Evolutionary conservation across 1,140 invertebrate genomes (phyloP).

Genomic region (Rhyacophila brunnea): DNA sequence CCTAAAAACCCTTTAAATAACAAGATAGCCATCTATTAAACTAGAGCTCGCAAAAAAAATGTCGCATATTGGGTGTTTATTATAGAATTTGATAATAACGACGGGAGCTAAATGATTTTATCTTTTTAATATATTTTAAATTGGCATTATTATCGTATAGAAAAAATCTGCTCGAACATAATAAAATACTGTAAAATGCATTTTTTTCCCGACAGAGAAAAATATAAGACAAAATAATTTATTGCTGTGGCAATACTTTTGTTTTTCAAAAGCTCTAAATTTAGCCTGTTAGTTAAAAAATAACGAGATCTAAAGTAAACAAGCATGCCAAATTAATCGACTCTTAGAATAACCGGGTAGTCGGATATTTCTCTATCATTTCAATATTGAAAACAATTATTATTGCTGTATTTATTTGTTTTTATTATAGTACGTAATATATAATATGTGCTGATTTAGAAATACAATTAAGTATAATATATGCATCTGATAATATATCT

Average conservation of each 20-base stretch:
- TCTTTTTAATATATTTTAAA: conserved; percentile 25
- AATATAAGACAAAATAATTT: not conserved
- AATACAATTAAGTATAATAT: too few species aligned
- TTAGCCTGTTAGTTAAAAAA: not conserved
- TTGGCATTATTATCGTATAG: conserved; percentile 6
- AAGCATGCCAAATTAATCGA: too few species aligned
- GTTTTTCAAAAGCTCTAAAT: not conserved
- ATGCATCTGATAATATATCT: too few species aligned
- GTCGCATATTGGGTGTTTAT: not conserved
- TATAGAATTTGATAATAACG: not conserved
- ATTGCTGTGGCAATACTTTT: not conserved
- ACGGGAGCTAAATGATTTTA: not conserved
- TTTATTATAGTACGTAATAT: too few species aligned
- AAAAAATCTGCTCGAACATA: conserved; percentile 12
- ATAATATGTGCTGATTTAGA: too few species aligned
- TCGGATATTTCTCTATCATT: too few species aligned
- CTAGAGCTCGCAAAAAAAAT: conserved; percentile 20
- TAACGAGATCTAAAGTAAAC: not conserved
- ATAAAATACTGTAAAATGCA: not conserved
- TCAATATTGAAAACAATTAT: too few species aligned
- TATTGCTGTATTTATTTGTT: too few species aligned
- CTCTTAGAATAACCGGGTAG: too few species aligned
- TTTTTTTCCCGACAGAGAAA: not conserved
- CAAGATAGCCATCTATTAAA: conserved; percentile 9
- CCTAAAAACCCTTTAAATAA: conserved; percentile 21